phyloP scores from a whole-genome alignment of 2,888 invertebrate genomes.

The Agrotis ipsilon region DNA sequence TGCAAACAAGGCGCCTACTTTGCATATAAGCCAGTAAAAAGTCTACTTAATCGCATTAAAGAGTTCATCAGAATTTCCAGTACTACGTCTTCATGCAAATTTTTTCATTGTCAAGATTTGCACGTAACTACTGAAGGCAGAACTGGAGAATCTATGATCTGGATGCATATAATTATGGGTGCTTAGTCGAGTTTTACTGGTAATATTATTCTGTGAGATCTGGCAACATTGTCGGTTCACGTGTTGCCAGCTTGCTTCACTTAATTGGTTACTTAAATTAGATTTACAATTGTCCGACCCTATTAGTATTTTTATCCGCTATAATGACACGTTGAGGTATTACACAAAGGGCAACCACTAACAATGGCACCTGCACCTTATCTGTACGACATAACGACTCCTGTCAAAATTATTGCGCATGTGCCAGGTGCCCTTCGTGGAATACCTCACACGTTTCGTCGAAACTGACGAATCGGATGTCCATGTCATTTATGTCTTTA shows the following conservation, averaged over 20 bases:
- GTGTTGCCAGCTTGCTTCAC: constrained; percentile 7
- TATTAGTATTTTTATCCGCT: no score
- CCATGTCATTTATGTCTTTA: not conserved
- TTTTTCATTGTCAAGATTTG: constrained; percentile 66
- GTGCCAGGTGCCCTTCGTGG: no score
- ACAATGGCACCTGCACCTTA: no score
- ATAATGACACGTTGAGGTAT: no score
- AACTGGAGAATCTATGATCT: constrained; percentile 61
- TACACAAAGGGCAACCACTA: no score
- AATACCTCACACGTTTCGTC: no score
- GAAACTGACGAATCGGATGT: not conserved
- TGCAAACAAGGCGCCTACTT: constrained; percentile 58
- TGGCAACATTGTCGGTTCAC: constrained; percentile 34
- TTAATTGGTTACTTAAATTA: not conserved
- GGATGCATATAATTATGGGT: constrained; percentile 71
- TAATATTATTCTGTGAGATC: constrained; percentile 50
- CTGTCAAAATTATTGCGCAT: no score
- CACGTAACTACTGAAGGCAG: constrained; percentile 64
- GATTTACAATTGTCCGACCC: not conserved
- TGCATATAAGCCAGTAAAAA: constrained; percentile 61
- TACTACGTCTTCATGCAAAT: constrained; percentile 60
- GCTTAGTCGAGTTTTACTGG: constrained; percentile 32
- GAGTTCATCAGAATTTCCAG: constrained; percentile 56
- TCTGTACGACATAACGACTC: no score
- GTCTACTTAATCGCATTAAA: constrained; percentile 57